Evolutionary conservation across 2,797 vertebrate species (phyloP), one percentile per base, ranked within the genome.

Genomic region (Catamblyrhynchus diadema): DNA sequence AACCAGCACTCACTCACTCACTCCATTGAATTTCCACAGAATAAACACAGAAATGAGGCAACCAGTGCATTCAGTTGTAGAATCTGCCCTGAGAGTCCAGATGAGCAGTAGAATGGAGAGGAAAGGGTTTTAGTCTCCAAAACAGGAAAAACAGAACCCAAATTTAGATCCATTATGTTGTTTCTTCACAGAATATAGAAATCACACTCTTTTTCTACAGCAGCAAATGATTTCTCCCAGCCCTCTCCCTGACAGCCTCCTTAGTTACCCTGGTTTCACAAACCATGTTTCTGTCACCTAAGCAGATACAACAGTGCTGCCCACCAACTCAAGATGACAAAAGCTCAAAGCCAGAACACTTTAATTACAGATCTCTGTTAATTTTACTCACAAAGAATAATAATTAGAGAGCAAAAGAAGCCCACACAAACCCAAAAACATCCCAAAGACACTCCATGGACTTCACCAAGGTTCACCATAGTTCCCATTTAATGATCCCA

Each of bases 351-450:
- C 9, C 5, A 91, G 70, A 95, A 78, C 47, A 74, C 44, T 90
- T 87, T 93, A 93, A 96, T 96, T 94, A 93, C 66, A 82, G 50
- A 39, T 22, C 70, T 81, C 66, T 81, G 10, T 86, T 70, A 72
- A 86, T 94, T 91, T 93, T 67, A 57, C 44, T 93, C 56, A n/a
- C 66, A 59, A 92, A 90, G 65, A 87, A 88, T 74, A 89, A 87
- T 82, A 91, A 92, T 74, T 86, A 81, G 50, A 91, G 69, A 87
- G 79, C 1, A 3, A 72, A 94, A 85, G 45, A 67, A 83, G 62
- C 89, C 85, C 77, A 50, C 82, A 37, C 28, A 88, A 77, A 35
- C 2, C 50, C 45, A 17, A 57, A 94, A 85, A 14, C 60, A 78
- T 56, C 50, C 50, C 65, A 72, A 45, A 75, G 59, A n/a, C 60